A percentile compares a stretch with the other conserved stretches of the same genome.
phyloP scores from a whole-genome alignment of 53 echinoderm and acorn worm genomes.

The Paracentrotus lividus region DNA sequence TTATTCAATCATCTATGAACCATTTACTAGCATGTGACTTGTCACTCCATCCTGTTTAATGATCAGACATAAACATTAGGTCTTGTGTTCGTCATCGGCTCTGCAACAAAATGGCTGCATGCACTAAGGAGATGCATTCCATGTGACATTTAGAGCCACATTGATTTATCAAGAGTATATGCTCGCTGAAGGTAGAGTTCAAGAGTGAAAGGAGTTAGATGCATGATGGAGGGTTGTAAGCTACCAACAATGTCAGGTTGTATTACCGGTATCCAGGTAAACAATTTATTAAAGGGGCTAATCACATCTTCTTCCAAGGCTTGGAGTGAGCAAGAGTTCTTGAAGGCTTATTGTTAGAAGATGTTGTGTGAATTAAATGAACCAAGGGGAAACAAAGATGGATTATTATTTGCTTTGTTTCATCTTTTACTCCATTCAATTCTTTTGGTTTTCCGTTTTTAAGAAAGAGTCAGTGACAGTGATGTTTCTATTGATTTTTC shows the following conservation, averaged over 20 bases:
- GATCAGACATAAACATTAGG: slow-evolving; percentile 8
- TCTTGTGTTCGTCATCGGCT: not conserved
- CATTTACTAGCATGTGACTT: not conserved
- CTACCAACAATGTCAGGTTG: not conserved
- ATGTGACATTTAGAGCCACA: slow-evolving; percentile 22
- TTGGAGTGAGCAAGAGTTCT: not conserved
- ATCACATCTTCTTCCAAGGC: not conserved
- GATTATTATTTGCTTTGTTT: no score
- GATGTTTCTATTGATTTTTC: no score
- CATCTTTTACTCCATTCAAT: no score
- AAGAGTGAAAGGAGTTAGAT: not conserved
- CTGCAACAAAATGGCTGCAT: not conserved
- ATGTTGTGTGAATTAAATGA: not conserved
- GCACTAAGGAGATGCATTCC: not conserved
- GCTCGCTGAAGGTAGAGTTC: not conserved
- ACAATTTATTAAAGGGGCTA: not conserved
- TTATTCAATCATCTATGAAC: no score
- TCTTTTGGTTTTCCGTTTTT: no score
- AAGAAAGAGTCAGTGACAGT: no score
- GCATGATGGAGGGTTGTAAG: not conserved
- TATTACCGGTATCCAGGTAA: not conserved
- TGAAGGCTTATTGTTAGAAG: not conserved
- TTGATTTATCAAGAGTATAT: slow-evolving; percentile 6
- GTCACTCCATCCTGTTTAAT: not conserved
- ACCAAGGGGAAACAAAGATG: not conserved